Evolutionary conservation across 2,113 vertebrate genomes (phyloP).

Genomic region (Protomyctophum bolini): DNA sequence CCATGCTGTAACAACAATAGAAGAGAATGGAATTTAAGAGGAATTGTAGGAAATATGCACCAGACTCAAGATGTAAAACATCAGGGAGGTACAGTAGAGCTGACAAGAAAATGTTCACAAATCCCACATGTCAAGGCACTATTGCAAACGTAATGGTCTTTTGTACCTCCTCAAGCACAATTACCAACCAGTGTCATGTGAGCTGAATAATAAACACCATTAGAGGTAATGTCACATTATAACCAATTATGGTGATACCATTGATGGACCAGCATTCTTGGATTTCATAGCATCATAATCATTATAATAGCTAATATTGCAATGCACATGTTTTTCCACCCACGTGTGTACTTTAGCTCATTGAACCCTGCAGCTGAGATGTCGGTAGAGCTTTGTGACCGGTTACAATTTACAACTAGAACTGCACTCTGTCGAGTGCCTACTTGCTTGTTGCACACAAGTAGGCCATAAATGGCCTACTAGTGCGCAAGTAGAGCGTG

Average conservation of each 20-base stretch:
- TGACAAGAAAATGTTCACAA: background rate
- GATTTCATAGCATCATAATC: no score
- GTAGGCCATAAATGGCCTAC: no score
- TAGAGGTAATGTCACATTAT: slow-evolving; percentile 29
- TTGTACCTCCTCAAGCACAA: slow-evolving; percentile 6
- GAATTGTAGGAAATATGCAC: background rate
- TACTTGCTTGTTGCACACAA: no score
- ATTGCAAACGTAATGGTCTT: slow-evolving; percentile 20
- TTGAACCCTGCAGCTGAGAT: slow-evolving; percentile 10
- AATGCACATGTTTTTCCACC: no score
- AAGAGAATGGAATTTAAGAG: background rate
- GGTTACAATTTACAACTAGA: background rate
- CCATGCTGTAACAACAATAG: no score
- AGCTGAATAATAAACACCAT: slow-evolving; percentile 20
- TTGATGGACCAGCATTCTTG: background rate
- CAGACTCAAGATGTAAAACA: background rate
- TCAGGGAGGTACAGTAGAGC: slow-evolving; percentile 1
- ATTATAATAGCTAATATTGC: no score
- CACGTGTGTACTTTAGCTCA: slow-evolving; percentile 8
- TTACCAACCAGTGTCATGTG: no score
- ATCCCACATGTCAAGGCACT: slow-evolving; percentile 13
- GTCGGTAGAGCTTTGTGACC: slow-evolving; percentile 20
- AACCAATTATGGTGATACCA: background rate
- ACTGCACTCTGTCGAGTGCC: no score
- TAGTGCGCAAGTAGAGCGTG: no score